Percentiles rank a stretch among this genome's conserved stretches.
Evolutionary conservation across 2,113 vertebrate species (phyloP).

Genomic region (Galeopterus variegatus): DNA sequence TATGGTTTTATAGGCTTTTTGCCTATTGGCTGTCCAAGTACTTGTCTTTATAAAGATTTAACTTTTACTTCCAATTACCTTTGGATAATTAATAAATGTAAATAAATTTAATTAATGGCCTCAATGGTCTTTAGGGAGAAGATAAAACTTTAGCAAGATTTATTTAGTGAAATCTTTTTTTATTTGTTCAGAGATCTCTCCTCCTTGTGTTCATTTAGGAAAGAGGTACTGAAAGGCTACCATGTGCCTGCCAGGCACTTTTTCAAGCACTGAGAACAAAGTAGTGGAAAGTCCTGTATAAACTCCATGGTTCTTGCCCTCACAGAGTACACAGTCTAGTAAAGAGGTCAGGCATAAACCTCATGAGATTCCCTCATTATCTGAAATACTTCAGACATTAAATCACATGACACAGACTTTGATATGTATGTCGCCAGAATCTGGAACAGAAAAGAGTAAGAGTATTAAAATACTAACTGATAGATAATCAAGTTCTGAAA

Average conservation of each 20-base stretch:
- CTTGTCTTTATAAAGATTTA: background rate
- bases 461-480: background rate
- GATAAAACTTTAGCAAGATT: background rate
- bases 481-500: background rate
- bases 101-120: background rate
- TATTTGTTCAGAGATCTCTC: background rate
- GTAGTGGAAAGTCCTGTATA: background rate
- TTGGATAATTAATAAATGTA: slow-evolving; percentile 11
- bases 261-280: background rate
- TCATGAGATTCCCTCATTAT: background rate
- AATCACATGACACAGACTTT: background rate
- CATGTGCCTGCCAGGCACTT: background rate
- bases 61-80: background rate
- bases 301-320: background rate
- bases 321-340: background rate
- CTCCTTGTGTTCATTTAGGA: background rate
- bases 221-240: background rate
- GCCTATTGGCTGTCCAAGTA: background rate
- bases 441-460: background rate
- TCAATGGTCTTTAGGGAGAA: background rate
- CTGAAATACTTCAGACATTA: slow-evolving; percentile 43
- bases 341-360: background rate
- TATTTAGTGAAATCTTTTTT: slow-evolving; percentile 3
- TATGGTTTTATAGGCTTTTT: background rate
- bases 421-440: background rate